Percentiles rank a stretch among this genome's conserved stretches.
Evolutionary conservation across 2,113 vertebrate species (phyloP).

Genomic region (Scopus umbretta): DNA sequence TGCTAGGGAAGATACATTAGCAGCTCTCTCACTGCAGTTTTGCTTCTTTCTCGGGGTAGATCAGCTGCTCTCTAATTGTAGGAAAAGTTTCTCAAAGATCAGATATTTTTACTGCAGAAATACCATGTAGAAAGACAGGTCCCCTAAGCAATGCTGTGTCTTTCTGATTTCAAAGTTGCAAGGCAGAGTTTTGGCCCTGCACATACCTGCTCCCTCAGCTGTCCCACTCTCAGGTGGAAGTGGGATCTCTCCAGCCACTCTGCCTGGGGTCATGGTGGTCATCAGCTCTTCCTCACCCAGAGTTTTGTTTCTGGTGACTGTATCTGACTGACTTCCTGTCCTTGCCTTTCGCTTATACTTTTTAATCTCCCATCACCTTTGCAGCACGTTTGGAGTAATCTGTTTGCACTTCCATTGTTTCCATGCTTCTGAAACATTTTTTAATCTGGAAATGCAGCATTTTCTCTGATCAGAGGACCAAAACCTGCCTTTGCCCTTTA

Average conservation of each 20-base stretch:
- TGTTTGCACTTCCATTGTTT: background rate
- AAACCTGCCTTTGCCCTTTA: background rate
- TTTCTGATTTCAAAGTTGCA: background rate
- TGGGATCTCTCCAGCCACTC: rapidly evolving
- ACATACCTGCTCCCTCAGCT: background rate
- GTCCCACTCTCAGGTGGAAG: background rate
- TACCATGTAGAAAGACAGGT: background rate
- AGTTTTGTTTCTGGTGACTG: background rate
- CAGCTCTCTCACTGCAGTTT: background rate
- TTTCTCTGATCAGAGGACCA: background rate
- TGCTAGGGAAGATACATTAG: background rate
- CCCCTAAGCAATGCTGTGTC: background rate
- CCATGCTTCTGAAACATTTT: background rate
- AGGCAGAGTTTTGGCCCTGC: background rate
- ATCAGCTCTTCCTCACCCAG: background rate
- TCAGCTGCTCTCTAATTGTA: background rate
- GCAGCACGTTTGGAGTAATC: background rate
- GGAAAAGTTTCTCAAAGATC: background rate
- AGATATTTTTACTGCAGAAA: background rate
- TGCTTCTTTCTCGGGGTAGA: background rate
- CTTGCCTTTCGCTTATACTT: background rate
- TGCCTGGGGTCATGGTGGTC: too few species aligned
- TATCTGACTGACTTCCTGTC: background rate
- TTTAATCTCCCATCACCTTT: background rate
- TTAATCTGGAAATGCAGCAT: background rate